Base-by-base conservation (phyloP, 1,140 invertebrate genomes). In the Oncopeltus fasciatus region DNA sequence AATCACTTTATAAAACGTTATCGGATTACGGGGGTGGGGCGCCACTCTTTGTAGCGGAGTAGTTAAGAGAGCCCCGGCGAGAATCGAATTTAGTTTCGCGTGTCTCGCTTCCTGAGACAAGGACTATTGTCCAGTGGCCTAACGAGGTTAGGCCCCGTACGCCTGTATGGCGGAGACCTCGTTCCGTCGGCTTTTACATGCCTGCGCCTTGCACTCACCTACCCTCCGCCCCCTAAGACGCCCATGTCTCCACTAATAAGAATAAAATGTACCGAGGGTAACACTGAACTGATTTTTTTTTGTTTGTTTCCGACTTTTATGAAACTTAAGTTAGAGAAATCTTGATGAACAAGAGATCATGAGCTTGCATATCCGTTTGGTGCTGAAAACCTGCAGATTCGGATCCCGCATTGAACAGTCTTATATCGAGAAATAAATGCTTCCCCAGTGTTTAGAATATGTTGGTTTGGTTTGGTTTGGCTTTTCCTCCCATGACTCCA, bases 1-100 rank as follows among this genome's bases (percentile, higher is more conserved):
- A 53, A 53, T 53, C 21, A 53, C 18, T 53, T 53, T 53, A 53
- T 53, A 53, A 53, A 53, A 53, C 26, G 49, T 53, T 53, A 53
- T 53, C 57, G 3, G 44, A 38, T 38, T 38, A 59, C 20, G 31
- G 16, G 44, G 26, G 28, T 57, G 2, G 26, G 56, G 28, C 5
- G 56, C 16, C 26, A 24, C 2, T 26, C 27, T 27, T 56, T 56
- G 51, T 24, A 26, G 24, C 24, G 51, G 14, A 28, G 26, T 20
- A n/a, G 18, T 31, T 18, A 21, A n/a, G 31, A 31, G n/a, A n/a
- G n/a, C n/a, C n/a, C n/a, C n/a, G 27, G 28, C 16, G 18, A n/a
- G 31, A 57, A 57, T 38, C 21, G 56, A 18, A 29, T 57, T 43
- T 59, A 59, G 28, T 59, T 59, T 59, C 26, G 4, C n/a, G 56